Evolutionary conservation across 2,113 vertebrate genomes (phyloP), one percentile per base, ranked within the genome.

Genomic region (Gobiocypris rarus): DNA sequence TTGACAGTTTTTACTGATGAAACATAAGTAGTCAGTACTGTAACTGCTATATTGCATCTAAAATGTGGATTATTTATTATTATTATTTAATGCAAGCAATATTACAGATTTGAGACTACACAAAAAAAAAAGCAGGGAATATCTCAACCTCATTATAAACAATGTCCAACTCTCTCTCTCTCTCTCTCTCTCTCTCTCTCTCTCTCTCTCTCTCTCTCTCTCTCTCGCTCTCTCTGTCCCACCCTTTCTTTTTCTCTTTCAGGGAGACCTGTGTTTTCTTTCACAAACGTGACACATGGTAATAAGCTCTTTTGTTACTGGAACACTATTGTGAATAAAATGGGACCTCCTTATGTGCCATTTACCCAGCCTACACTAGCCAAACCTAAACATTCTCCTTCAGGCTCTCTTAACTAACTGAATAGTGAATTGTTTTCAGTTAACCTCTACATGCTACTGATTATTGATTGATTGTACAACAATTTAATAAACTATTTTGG

Each of bases 251-350:
- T 85, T 83, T 71, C 69, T 75, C n/a, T 75, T 81, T n/a, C 83
- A 86, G 87, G 15, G 14, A 75, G 9, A 9, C 13, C 86, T 56
- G 54, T 73, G 88, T 86, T 84, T 85, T 63, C 74, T 22, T 91
- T 92, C 87, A 17, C 54, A 41, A 65, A 63, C 17, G 38, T 82
- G 80, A 87, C 26, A 84, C 34, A 90, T 45, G 84, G 94, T 94
- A 90, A 94, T 93, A 92, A 8, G 28, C 41, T 73, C 31, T 61
- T 31, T 86, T 78, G 54, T 86, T 50, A 26, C 52, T 26, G 73
- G 19, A 80, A 41, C 45, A 61, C 71, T 70, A 43, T 45, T 78
- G 24, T 59, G 34, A 43, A 8, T 45, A 26, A 78, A 61, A 45
- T 45, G 41, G 56, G 38, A 61, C 38, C 38, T 56, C 52, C 52